Conservation (phyloP, 2,797 vertebrate genomes). For the Acrossocheilus fasciatus region DNA sequence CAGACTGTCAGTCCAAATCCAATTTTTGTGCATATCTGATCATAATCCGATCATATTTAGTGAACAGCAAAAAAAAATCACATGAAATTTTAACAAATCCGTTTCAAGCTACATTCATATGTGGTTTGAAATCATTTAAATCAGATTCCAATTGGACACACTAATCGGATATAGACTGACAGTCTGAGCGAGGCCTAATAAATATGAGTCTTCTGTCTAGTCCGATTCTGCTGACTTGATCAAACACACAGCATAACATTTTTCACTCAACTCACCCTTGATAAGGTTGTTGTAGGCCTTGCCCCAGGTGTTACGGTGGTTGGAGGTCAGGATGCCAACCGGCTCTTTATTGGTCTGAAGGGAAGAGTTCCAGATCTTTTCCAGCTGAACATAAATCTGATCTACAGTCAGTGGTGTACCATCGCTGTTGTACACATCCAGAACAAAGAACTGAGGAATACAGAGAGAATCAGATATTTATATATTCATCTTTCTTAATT, state of each 20-base stretch:
- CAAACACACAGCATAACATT: not conserved
- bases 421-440: constrained; percentile 95
- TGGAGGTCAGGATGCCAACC: constrained; percentile 93
- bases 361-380: constrained; percentile 98
- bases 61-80: not conserved
- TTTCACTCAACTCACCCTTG: constrained; percentile 77
- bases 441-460: constrained; percentile 88
- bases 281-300: constrained; percentile 95
- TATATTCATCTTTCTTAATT: not conserved
- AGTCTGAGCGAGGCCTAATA: not conserved
- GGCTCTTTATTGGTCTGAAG: constrained; percentile 98
- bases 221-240: not conserved
- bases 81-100: not conserved
- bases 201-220: not conserved
- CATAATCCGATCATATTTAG: too few species aligned
- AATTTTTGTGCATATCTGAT: not conserved
- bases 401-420: constrained; percentile 89
- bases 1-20: not conserved
- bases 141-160: not conserved
- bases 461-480: constrained; percentile 29
- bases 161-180: not conserved
- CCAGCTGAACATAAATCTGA: constrained; percentile 93
- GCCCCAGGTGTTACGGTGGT: constrained; percentile 97
- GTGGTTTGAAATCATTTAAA: not conserved
- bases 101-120: not conserved